Base-by-base conservation (phyloP, 1,140 invertebrate genomes). In the Dendrolimus punctatus region DNA sequence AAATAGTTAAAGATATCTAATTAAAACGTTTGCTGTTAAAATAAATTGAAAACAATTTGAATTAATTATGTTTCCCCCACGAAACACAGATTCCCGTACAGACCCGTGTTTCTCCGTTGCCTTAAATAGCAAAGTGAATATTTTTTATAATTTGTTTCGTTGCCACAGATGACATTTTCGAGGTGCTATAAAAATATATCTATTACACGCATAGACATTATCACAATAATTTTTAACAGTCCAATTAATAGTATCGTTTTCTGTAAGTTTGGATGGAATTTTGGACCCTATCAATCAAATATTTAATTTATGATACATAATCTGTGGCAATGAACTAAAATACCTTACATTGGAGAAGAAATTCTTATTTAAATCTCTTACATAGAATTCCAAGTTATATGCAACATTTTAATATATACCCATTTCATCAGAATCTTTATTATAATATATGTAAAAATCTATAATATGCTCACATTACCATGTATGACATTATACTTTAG, bases 31-130 rank as follows among this genome's bases (percentile, higher is more conserved):
- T 57, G 60, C 42, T 59, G 52, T 59, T 37, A 57, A 58, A 52
- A 52, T 59, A 53, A 58, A 55, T 8, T 45, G 41, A 51, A 51
- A 51, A 58, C 55, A 56, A 42, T 57, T 60, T 55, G 61, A 65
- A 79, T 79, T 83, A 82, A 85, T 83, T 85, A 83, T 83, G 80
- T 77, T 82, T 81, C 80, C 76, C 72, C 54, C 61, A 55, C 49
- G 80, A 84, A 85, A 84, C 82, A 85, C 75, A 85, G 82, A 82
- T 76, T 81, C 82, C 80, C 82, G 82, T 85, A 85, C 82, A 52
- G 72, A 77, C 82, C 82, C 69, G 77, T 84, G 82, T 85, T 85
- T 82, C 74, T 55, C 39, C 47, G 49, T 57, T 55, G 53, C 62
- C 53, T 49, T 46, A 5, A 43, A 50, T 54, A 61, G 60, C 72